Percentiles rank a stretch among this genome's conserved stretches.
Evolutionary conservation across 2,113 vertebrate species (phyloP).

Genomic region (Tragelaphus buxtoni): DNA sequence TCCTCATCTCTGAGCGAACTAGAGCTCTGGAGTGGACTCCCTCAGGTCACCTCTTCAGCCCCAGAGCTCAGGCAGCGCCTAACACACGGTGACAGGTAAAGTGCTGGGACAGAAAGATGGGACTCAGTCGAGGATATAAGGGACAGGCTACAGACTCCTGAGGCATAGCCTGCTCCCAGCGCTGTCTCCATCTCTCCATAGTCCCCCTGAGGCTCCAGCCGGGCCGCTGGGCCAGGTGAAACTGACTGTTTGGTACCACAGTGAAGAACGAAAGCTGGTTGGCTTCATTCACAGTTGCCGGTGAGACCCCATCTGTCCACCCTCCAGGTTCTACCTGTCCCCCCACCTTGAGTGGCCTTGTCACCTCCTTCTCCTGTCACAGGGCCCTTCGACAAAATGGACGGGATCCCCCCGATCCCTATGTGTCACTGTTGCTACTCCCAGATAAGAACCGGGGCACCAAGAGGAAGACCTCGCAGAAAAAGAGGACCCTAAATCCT

Average conservation of each 20-base stretch:
- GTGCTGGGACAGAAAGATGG: not conserved
- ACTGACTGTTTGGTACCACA: slow-evolving; percentile 85
- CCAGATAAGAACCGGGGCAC: slow-evolving; percentile 90
- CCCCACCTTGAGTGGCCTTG: rapidly evolving
- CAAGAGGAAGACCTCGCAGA: slow-evolving; percentile 90
- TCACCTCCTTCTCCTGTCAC: not conserved
- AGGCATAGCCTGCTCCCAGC: not conserved
- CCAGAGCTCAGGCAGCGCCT: slow-evolving; percentile 77
- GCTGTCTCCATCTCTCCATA: not conserved
- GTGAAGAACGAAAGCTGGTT: slow-evolving; percentile 86
- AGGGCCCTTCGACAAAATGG: slow-evolving; percentile 84
- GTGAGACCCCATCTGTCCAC: slow-evolving; percentile 66
- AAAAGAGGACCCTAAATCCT: slow-evolving; percentile 89
- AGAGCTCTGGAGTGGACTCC: not conserved
- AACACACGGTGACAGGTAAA: slow-evolving; percentile 67
- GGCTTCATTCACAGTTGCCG: slow-evolving; percentile 88
- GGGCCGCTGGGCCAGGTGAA: slow-evolving; percentile 84
- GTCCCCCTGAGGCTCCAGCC: not conserved
- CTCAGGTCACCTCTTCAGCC: not conserved
- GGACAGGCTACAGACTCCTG: too few species aligned
- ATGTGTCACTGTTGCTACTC: slow-evolving; percentile 87
- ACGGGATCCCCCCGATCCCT: slow-evolving; percentile 89
- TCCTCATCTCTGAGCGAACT: slow-evolving; percentile 51
- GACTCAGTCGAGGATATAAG: rapidly evolving
- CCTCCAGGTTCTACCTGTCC: too few species aligned